A percentile compares a stretch with the other conserved stretches of the same genome.
Evolutionary conservation across 2,797 vertebrate species (phyloP).

Genomic region (Alauda arvensis): DNA sequence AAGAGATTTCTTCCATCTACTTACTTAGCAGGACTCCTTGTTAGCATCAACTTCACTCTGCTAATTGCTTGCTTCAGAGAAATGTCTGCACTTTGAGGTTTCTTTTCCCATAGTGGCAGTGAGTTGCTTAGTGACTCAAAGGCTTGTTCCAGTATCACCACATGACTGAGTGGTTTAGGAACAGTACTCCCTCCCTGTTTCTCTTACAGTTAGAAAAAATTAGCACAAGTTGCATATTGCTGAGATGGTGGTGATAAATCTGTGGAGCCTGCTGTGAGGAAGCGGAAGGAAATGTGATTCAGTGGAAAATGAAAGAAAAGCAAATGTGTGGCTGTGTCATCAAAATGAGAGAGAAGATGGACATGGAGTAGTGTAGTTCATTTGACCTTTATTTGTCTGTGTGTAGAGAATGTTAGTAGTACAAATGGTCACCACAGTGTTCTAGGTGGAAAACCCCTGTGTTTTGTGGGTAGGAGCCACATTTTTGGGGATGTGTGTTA

Average conservation of each 20-base stretch:
- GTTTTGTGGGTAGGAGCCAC: not conserved
- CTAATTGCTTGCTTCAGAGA: constrained; percentile 30
- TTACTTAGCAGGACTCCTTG: not conserved
- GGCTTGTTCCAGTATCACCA: not conserved
- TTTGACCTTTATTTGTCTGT: not conserved
- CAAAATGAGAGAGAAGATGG: not conserved
- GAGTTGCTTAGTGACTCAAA: not conserved
- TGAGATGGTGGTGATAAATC: not conserved
- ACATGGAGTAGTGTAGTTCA: not conserved
- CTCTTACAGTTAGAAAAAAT: not conserved
- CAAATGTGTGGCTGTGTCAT: not conserved
- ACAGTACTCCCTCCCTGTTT: not conserved
- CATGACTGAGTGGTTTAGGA: not conserved
- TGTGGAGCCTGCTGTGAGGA: not conserved
- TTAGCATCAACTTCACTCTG: not conserved
- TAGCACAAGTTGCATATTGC: not conserved
- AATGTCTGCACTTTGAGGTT: constrained; percentile 30
- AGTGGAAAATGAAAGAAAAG: not conserved
- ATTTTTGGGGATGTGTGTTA: not conserved
- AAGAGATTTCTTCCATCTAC: not conserved
- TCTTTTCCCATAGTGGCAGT: not conserved
- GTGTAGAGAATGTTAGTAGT: not conserved
- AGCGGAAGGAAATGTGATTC: not conserved
- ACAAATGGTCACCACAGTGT: rapidly evolving
- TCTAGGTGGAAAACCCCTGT: not conserved